A percentile compares a stretch with the other conserved stretches of the same genome.
Evolutionary conservation across 2,797 vertebrate species (phyloP).

Genomic region (Babyrousa celebensis): DNA sequence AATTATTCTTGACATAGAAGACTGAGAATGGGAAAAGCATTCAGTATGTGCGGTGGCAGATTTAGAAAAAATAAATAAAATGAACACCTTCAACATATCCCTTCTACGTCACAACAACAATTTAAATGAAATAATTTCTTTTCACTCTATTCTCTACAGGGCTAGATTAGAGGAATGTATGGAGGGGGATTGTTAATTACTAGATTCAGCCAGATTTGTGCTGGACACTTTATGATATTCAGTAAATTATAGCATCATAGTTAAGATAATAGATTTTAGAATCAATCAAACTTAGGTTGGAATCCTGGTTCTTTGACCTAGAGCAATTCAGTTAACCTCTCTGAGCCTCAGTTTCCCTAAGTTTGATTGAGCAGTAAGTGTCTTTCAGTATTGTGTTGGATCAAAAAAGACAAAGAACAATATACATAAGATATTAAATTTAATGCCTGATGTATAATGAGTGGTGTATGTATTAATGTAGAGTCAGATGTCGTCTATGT

Average conservation of each 20-base stretch:
- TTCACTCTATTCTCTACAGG: neutral
- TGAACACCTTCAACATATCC: neutral
- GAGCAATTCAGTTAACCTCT: neutral
- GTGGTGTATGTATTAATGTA: neutral
- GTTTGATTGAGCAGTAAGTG: neutral
- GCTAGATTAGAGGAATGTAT: rapidly evolving
- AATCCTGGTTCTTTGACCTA: neutral
- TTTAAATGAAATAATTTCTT: neutral
- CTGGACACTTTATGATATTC: neutral
- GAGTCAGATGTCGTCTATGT: neutral
- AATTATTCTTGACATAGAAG: constrained; percentile 51
- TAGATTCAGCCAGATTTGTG: neutral
- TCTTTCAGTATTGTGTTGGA: neutral
- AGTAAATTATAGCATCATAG: neutral
- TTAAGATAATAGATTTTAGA: neutral
- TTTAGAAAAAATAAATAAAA: neutral
- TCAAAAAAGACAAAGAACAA: neutral
- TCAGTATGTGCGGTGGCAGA: neutral
- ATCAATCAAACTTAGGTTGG: neutral
- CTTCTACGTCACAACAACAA: neutral
- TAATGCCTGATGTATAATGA: neutral
- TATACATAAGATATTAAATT: neutral
- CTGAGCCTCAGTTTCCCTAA: neutral
- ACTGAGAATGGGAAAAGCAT: neutral
- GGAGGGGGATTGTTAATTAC: neutral